Conservation (phyloP, 1,140 invertebrate genomes). For the Macrobrachium nipponense region DNA sequence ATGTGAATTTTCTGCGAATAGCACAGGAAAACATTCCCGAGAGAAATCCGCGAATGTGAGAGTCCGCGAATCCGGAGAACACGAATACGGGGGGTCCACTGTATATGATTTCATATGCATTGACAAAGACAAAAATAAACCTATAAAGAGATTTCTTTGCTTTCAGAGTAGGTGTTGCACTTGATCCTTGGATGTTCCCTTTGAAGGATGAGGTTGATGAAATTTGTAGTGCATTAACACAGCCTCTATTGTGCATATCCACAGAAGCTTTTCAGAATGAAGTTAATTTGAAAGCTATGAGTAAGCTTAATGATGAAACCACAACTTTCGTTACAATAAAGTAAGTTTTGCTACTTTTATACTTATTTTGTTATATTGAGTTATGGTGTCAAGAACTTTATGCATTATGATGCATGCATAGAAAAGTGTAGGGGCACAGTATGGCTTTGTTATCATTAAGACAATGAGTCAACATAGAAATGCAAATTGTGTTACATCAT, state of each 20-base stretch:
- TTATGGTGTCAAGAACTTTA: constrained; percentile 64
- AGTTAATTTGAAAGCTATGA: constrained; percentile 74
- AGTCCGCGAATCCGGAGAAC: too few relatives aligned
- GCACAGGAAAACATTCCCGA: too few relatives aligned
- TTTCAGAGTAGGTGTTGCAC: constrained; percentile 72
- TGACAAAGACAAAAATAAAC: too few relatives aligned
- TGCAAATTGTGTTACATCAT: too few relatives aligned
- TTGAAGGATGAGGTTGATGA: constrained; percentile 72
- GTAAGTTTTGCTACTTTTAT: constrained; percentile 52
- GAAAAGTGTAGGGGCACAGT: too few relatives aligned
- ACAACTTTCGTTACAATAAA: constrained; percentile 65
- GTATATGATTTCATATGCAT: too few relatives aligned
- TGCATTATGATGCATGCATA: too few relatives aligned
- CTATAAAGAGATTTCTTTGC: neutral
- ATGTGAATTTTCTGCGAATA: too few relatives aligned
- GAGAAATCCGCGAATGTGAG: too few relatives aligned
- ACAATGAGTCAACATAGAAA: too few relatives aligned
- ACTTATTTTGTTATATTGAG: constrained; percentile 62
- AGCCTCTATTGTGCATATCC: constrained; percentile 77
- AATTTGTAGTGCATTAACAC: constrained; percentile 69
- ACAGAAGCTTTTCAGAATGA: constrained; percentile 77
- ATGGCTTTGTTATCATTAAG: too few relatives aligned
- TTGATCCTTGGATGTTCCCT: constrained; percentile 81
- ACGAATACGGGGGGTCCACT: too few relatives aligned
- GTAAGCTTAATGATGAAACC: constrained; percentile 67